These are phyloP conservation scores for Drosophila lacicola DNA, from an alignment of 2,888 invertebrate genomes.

Conservation along the genomic window DNA sequence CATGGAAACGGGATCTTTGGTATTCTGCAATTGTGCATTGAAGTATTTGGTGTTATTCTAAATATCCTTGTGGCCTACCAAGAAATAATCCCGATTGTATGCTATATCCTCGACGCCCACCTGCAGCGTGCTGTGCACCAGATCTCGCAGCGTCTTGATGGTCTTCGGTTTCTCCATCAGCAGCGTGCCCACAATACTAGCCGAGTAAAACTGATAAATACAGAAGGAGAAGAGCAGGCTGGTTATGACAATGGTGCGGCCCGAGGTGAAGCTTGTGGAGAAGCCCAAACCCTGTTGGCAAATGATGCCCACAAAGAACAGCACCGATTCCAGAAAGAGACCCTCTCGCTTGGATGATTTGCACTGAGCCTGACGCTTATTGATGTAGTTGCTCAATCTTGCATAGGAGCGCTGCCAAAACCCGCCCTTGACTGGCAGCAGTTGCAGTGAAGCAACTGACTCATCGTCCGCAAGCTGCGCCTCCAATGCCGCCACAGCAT, in stretches of 20 bases:
- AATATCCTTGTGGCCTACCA: constrained; percentile 84
- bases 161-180: constrained; percentile 88
- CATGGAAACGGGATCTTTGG: constrained; percentile 88
- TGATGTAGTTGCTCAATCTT: constrained; percentile 48
- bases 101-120: constrained; percentile 88
- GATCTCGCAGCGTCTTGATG: constrained; percentile 87
- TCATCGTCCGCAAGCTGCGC: constrained; percentile 7
- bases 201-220: constrained; percentile 90
- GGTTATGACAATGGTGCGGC: constrained; percentile 86
- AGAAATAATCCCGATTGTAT: constrained; percentile 88
- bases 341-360: constrained; percentile 60
- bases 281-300: constrained; percentile 85
- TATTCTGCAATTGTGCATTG: constrained; percentile 86
- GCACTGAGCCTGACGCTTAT: constrained; percentile 29
- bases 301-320: constrained; percentile 85
- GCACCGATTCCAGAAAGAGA: constrained; percentile 80
- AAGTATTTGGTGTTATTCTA: background rate
- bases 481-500: background rate
- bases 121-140: constrained; percentile 87
- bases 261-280: constrained; percentile 85
- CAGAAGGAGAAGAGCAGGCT: constrained; percentile 87
- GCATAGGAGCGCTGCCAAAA: constrained; percentile 51
- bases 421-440: constrained; percentile 27
- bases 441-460: constrained; percentile 20
- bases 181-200: constrained; percentile 89